Percentiles rank a stretch among this genome's conserved stretches.
phyloP scores from a whole-genome alignment of 2,888 invertebrate species.

The Strigamia maritima region DNA sequence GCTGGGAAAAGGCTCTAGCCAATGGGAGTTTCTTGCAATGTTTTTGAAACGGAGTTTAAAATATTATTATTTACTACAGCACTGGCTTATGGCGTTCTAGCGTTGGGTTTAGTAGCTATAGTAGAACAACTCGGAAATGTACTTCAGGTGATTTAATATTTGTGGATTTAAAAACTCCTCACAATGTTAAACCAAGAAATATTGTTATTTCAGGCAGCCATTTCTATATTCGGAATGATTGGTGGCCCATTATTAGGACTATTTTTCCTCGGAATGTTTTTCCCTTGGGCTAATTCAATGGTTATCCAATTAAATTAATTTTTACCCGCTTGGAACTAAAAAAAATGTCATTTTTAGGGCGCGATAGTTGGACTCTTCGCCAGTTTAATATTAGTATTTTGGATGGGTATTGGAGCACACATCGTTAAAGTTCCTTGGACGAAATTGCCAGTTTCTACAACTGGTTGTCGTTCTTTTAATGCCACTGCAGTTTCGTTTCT shows the following conservation, averaged over 20 bases:
- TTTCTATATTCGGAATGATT: conserved; percentile 84
- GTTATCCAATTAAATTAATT: conserved; percentile 52
- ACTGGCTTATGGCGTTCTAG: conserved; percentile 67
- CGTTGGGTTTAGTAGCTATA: conserved; percentile 77
- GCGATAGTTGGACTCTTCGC: conserved; percentile 16
- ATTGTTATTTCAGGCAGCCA: conserved; percentile 64
- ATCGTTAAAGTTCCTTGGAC: conserved; percentile 44
- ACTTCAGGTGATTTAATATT: conserved; percentile 64
- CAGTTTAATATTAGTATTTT: conserved; percentile 19
- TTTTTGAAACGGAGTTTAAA: too few relatives aligned
- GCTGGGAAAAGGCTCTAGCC: too few relatives aligned
- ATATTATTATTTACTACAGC: conserved; percentile 53
- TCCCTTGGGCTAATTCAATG: conserved; percentile 80
- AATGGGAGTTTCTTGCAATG: too few relatives aligned
- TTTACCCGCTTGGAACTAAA: background rate
- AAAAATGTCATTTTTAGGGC: background rate
- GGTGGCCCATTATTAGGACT: conserved; percentile 83
- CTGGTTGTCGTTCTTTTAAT: conserved; percentile 45
- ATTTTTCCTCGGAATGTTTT: conserved; percentile 82
- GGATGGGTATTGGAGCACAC: conserved; percentile 41
- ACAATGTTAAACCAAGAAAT: too few relatives aligned
- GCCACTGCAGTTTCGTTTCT: background rate
- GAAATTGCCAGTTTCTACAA: conserved; percentile 46
- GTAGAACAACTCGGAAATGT: conserved; percentile 84
- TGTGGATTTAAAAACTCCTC: background rate